phyloP scores from a whole-genome alignment of 2,888 invertebrate species.

The Sympetrum striolatum region DNA sequence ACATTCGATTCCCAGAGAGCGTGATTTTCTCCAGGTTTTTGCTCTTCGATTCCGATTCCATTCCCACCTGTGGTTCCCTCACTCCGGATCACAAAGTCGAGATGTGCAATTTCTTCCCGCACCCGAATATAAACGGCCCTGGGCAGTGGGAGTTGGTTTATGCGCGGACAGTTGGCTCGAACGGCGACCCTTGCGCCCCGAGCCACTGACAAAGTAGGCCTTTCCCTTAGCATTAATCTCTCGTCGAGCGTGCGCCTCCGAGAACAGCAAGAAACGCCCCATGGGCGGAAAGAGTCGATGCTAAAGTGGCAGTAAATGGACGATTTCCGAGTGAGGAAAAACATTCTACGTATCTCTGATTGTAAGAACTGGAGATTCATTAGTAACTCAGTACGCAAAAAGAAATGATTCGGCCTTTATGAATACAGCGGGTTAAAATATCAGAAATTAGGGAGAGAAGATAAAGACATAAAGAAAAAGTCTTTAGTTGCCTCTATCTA shows the following conservation, averaged over 20 bases:
- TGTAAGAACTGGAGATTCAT: no score
- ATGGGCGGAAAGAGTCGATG: no score
- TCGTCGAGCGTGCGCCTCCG: background rate
- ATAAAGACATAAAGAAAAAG: no score
- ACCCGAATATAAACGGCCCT: background rate
- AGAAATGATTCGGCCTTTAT: no score
- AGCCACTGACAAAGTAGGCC: background rate
- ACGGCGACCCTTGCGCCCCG: background rate
- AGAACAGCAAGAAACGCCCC: background rate
- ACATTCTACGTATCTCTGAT: no score
- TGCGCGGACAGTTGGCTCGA: conserved; percentile 16
- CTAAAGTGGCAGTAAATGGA: no score
- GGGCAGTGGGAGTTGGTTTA: background rate
- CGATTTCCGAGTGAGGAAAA: no score
- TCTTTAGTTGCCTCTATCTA: no score
- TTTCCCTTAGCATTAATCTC: conserved; percentile 23
- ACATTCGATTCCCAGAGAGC: background rate
- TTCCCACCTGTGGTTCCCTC: conserved; percentile 21
- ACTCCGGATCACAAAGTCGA: background rate
- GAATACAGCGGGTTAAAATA: no score
- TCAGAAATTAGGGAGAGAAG: no score
- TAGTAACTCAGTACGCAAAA: no score
- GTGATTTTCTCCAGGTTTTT: background rate
- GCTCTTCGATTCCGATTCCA: background rate
- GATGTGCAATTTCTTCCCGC: background rate